A percentile compares a stretch with the other conserved stretches of the same genome.
phyloP scores from a whole-genome alignment of 2,797 vertebrate species.

The Notoglanidium macrostoma region DNA sequence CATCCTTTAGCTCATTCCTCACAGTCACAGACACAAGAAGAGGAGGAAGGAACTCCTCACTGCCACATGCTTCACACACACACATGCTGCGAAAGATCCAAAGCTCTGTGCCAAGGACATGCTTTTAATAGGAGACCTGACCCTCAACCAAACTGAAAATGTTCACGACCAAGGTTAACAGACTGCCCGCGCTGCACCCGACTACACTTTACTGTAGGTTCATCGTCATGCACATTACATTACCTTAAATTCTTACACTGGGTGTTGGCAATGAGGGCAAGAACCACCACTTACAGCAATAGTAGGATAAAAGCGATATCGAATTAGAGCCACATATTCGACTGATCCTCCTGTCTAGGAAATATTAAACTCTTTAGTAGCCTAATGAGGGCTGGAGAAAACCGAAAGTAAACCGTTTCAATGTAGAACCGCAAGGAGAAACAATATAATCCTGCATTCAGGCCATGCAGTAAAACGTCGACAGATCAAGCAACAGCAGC shows the following conservation, averaged over 20 bases:
- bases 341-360: neutral
- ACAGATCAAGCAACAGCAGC: neutral
- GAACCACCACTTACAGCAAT: neutral
- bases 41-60: slow-evolving; percentile 31
- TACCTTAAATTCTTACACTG: slow-evolving; percentile 8
- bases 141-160: slow-evolving; percentile 2
- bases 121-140: slow-evolving; percentile 14
- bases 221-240: slow-evolving; percentile 9
- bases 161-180: neutral
- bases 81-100: neutral
- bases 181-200: neutral
- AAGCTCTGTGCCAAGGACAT: neutral
- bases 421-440: neutral
- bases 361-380: neutral
- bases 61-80: neutral
- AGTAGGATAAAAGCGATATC: neutral
- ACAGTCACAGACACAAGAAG: slow-evolving; percentile 25
- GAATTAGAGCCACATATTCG: neutral
- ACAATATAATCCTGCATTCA: neutral
- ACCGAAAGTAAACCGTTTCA: neutral
- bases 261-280: neutral
- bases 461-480: neutral
- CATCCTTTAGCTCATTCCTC: slow-evolving; percentile 40
- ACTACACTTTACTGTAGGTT: slow-evolving; percentile 9
- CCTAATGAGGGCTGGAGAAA: neutral